phyloP scores from a whole-genome alignment of 1,140 invertebrate genomes.

The Platyscapa corneri region DNA sequence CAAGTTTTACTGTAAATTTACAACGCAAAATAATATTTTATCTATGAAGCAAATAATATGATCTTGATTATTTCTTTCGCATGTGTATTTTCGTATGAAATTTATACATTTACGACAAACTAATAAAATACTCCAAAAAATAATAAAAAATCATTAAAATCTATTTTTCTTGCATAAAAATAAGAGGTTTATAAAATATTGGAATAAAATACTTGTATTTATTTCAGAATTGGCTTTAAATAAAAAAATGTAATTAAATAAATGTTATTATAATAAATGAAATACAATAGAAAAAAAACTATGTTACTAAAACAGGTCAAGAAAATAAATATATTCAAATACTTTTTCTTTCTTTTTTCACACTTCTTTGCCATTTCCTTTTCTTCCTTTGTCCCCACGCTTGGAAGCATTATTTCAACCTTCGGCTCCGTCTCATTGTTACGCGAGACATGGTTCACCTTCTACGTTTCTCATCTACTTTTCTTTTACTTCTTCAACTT shows the following conservation, averaged over 20 bases:
- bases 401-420: background rate
- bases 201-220: background rate
- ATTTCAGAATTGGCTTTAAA: no score
- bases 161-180: background rate
- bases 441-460: background rate
- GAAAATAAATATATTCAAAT: background rate
- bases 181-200: background rate
- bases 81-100: background rate
- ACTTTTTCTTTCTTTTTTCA: constrained; percentile 23
- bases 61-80: background rate
- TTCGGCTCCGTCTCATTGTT: constrained; percentile 15
- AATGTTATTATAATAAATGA: background rate
- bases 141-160: background rate
- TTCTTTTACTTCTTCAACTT: background rate
- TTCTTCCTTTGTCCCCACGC: background rate
- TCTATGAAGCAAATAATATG: background rate
- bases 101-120: background rate
- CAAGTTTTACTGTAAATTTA: background rate
- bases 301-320: background rate
- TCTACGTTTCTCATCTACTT: background rate
- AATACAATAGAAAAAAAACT: constrained; percentile 5
- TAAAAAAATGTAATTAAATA: no score
- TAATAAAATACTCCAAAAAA: background rate
- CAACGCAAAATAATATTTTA: background rate
- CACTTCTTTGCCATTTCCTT: background rate